phyloP scores from a whole-genome alignment of 2,113 vertebrate species.

The Theropithecus gelada region DNA sequence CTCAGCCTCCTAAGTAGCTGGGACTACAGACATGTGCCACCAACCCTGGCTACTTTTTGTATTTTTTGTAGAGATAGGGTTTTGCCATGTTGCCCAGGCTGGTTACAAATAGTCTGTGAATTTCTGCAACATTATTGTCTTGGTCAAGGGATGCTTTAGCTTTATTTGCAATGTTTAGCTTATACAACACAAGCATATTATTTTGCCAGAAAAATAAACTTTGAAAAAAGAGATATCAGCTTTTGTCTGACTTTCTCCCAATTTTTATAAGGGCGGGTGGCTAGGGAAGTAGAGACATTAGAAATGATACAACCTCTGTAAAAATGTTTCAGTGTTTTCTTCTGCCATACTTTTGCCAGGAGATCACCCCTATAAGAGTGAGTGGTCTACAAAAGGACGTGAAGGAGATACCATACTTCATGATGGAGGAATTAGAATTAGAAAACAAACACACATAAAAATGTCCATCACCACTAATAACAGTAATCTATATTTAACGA shows the following conservation, averaged over 20 bases:
- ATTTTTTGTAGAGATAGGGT: too few relatives aligned
- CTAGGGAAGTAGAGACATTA: neutral
- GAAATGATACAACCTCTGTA: neutral
- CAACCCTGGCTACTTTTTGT: too few relatives aligned
- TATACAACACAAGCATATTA: neutral
- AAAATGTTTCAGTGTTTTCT: neutral
- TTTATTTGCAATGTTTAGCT: neutral
- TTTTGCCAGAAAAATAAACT: neutral
- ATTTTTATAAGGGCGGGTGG: neutral
- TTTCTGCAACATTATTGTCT: neutral
- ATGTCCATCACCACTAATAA: neutral
- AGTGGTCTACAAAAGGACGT: neutral
- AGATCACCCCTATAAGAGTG: neutral
- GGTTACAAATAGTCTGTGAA: neutral
- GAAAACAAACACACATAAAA: neutral
- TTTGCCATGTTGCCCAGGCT: too few relatives aligned
- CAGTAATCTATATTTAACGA: neutral
- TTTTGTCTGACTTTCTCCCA: neutral
- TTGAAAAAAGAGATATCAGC: neutral
- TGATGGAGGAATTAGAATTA: neutral
- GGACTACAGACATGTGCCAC: too few relatives aligned
- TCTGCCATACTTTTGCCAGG: neutral
- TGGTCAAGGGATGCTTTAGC: neutral
- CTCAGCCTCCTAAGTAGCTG: too few relatives aligned
- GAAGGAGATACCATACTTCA: neutral